Evolutionary conservation across 2,888 invertebrate genomes (phyloP), one percentile per base, ranked within the genome.

Genomic region (Dione juno): DNA sequence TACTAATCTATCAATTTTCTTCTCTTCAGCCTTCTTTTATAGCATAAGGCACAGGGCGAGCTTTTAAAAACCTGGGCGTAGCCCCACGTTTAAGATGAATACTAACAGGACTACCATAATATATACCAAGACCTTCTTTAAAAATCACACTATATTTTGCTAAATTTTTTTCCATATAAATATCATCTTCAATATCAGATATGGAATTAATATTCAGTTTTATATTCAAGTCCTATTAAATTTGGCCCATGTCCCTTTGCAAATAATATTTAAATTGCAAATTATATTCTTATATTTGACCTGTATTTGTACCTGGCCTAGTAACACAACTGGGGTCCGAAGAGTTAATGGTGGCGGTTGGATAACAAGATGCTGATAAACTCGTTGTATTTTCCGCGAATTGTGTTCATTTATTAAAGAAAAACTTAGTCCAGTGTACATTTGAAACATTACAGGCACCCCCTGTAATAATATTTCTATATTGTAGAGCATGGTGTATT

Each of bases 221-320:
- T 21, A 52, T 52, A 21, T 52, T 19, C 52, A 14, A 19, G 6
- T 19, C 52, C 52, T 21, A 19, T 21, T 11, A 52, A 21, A 52
- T 52, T 52, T 9, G 52, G 52, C 11, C 52, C 52, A 19, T 21
- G 52, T 52, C 52, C 52, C 3, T 52, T 52, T 21, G 52, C 52
- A 21, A 11, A 19, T 52, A 19, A 19, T 52, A 21, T 11, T 52
- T 19, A 52, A 19, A 11, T 52, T 19, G 19, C 21, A 21, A 21
- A 21, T 52, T 19, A 52, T 19, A 11, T 52, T 11, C 7, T 21
- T 52, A 52, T 21, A 52, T 52, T 52, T 19, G 1, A 52, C 19
- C 52, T 52, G 19, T 21, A 52, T 19, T 19, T 21, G 9, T 52
- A 21, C 52, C 11, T 52, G 52, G 19, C 52, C 52, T 21, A 52